Base-by-base conservation (phyloP, 2,797 vertebrate species). In the Gouania willdenowi region DNA sequence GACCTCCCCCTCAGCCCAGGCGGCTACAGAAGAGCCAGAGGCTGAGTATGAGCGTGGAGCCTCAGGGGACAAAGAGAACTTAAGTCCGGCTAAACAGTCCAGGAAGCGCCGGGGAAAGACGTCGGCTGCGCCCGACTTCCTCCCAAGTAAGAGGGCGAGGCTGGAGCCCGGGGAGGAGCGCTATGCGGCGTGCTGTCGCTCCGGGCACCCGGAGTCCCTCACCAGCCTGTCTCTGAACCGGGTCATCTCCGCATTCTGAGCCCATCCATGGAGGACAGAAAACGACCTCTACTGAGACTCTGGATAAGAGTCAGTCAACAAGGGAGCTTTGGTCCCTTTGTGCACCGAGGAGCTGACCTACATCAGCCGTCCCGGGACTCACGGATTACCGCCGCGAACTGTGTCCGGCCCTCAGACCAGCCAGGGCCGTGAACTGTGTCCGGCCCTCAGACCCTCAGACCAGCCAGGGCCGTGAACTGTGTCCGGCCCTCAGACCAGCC, bases 81-180 rank as follows among this genome's bases (percentile, higher is more conserved):
- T 26, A 51, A 71, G 75, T 26, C 70, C 75, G 1, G 19, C 66
- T 19, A 81, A 74, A 52, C 72, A 67, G 49, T 84, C 82, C 67
- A 84, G 90, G 66, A 92, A 92, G 41, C 87, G 92, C 30, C 82
- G 88, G 19, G 86, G 87, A 30, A 90, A 88, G 25, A 76, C 70
- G 6, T 63, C 83, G 32, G 76, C 47, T 17, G 87, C 90, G 55
- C 75, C 86, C 0, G 90, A 91, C 48, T 91, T 91, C 69, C 89
- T 89, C 1, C 93, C 93, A 15, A 89, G 70, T 51, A 96, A 96
- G 81, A 89, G 91, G 60, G 89, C 91, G 23, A 88, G 90, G 35
- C 76, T 95, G 62, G 92, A 91, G 50, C 64, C 79, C 45, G 85
- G 79, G 7, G 83, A 84, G 49, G 88, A 89, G 51, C 34, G 77